Conservation (phyloP, 2,888 invertebrate species). For the Leptopilina myrica region DNA sequence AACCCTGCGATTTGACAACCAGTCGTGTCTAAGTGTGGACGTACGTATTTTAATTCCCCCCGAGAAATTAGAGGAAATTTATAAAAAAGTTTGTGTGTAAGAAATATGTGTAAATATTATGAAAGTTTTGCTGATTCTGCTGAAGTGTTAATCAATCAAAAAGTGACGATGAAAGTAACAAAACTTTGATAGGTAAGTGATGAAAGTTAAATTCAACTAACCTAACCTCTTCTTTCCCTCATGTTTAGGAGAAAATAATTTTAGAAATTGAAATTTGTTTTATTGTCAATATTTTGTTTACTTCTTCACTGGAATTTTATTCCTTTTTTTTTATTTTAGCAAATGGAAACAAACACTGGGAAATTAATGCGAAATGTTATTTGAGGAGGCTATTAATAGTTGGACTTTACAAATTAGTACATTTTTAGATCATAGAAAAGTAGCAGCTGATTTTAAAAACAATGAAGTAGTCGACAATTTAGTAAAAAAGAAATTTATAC, state of each 20-base stretch:
- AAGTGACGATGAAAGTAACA: neutral
- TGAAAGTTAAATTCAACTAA: neutral
- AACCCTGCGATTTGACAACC: no score
- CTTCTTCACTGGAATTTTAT: neutral
- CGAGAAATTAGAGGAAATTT: no score
- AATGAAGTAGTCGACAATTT: neutral
- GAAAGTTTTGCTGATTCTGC: neutral
- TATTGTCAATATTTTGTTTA: neutral
- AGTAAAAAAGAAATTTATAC: neutral
- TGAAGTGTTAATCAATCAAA: neutral
- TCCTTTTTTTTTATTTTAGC: neutral
- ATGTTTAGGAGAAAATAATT: neutral
- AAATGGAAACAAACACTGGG: neutral
- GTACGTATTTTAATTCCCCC: no score
- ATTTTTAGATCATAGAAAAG: constrained; percentile 3
- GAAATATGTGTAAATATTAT: neutral
- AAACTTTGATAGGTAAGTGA: constrained; percentile 4
- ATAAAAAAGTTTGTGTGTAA: neutral
- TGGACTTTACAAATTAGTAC: constrained; percentile 1
- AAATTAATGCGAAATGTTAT: neutral
- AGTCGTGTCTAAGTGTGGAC: no score
- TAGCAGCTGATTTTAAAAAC: neutral
- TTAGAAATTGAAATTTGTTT: neutral
- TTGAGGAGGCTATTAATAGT: constrained; percentile 9
- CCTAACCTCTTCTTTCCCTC: neutral